A percentile compares a stretch with the other conserved stretches of the same genome.
Conservation (phyloP, 1,140 invertebrate genomes). For the Meloidogyne chitwoodi region DNA sequence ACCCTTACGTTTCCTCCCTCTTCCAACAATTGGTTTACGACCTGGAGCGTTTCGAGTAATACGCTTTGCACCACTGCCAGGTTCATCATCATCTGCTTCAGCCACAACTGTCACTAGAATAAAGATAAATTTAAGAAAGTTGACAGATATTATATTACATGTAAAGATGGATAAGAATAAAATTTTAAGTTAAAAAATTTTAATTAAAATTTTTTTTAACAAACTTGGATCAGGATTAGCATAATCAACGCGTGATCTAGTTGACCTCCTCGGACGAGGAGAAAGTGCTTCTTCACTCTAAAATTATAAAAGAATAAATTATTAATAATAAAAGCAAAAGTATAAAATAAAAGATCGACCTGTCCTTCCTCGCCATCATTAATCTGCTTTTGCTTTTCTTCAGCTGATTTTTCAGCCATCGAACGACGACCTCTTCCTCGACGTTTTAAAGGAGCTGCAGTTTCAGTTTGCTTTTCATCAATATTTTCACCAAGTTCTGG, state of each 20-base stretch:
- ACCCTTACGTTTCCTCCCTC: conserved; percentile 15
- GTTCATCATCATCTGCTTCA: conserved; percentile 44
- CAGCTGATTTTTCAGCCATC: background rate
- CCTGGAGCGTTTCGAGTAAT: conserved; percentile 20
- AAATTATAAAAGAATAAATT: background rate
- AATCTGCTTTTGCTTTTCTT: background rate
- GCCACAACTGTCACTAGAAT: conserved; percentile 24
- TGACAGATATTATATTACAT: no score
- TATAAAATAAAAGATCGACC: background rate
- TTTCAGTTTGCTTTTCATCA: background rate
- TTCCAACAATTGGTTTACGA: conserved; percentile 14
- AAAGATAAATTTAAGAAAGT: background rate
- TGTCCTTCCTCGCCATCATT: background rate
- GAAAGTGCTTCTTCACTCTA: conserved; percentile 9
- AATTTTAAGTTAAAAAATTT: background rate
- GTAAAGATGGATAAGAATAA: background rate
- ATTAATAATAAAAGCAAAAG: background rate
- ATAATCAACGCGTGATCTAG: conserved; percentile 17
- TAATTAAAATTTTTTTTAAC: background rate
- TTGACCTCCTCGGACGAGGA: conserved; percentile 20
- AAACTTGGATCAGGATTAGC: conserved; percentile 15
- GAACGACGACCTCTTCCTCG: conserved; percentile 16
- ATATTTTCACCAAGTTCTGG: conserved; percentile 1
- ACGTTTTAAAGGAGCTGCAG: background rate
- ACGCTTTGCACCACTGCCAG: conserved; percentile 6